A percentile compares a stretch with the other conserved stretches of the same genome.
phyloP scores from a whole-genome alignment of 2,888 invertebrate species.

The Eurytoma californica region DNA sequence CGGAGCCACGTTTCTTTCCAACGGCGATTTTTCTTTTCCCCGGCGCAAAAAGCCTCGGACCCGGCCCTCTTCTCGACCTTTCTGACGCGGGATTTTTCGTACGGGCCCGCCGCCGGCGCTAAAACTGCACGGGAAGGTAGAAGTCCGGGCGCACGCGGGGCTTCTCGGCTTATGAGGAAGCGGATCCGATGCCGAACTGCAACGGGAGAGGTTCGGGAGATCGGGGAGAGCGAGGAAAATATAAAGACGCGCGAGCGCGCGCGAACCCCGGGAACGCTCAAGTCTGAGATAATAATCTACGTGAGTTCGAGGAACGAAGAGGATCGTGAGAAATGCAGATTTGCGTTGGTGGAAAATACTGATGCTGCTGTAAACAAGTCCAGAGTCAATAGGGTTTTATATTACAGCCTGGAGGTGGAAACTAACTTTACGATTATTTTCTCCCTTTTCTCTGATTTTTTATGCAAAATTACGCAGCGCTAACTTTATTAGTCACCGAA shows the following conservation, averaged over 20 bases:
- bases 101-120: not conserved
- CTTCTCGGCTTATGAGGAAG: constrained; percentile 25
- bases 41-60: too few relatives aligned
- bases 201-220: not conserved
- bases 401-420: constrained; percentile 24
- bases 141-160: not conserved
- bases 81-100: too few relatives aligned
- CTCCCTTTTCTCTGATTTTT: too few relatives aligned
- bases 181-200: not conserved
- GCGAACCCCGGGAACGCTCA: constrained; percentile 40
- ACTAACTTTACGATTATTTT: too few relatives aligned
- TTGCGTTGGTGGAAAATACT: constrained; percentile 53
- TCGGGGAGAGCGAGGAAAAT: not conserved
- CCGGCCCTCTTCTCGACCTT: too few relatives aligned
- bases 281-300: constrained; percentile 53
- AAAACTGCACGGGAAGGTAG: not conserved
- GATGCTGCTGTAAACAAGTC: constrained; percentile 47
- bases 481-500: too few relatives aligned
- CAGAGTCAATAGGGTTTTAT: constrained; percentile 52
- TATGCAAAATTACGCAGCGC: too few relatives aligned
- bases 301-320: constrained; percentile 51
- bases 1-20: not conserved
- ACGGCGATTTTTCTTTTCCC: not conserved
- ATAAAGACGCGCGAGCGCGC: constrained; percentile 1
- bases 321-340: constrained; percentile 56